Percentiles rank a stretch among this genome's conserved stretches.
phyloP scores from a whole-genome alignment of 2,113 vertebrate genomes.

The human region DNA sequence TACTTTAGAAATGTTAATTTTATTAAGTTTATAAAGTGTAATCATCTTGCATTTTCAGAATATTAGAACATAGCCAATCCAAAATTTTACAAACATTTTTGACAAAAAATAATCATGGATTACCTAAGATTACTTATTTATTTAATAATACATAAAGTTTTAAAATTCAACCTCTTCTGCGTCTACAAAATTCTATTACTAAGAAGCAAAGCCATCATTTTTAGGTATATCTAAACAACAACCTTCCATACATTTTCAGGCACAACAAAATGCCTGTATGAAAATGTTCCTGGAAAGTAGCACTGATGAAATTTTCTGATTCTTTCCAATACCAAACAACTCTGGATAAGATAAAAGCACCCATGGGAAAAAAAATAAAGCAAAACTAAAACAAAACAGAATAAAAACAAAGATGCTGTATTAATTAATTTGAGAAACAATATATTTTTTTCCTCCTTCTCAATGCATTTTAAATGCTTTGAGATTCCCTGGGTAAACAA shows the following conservation, averaged over 20 bases:
- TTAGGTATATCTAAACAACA: not conserved
- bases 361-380: not conserved
- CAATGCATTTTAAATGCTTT: not conserved
- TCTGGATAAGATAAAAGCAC: not conserved
- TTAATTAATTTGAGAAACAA: not conserved
- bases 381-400: not conserved
- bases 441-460: not conserved
- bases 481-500: not conserved
- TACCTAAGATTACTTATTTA: not conserved
- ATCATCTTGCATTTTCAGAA: not conserved
- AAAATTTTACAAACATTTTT: not conserved
- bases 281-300: not conserved
- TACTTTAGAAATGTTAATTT: not conserved
- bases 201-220: not conserved
- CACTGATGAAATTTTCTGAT: not conserved
- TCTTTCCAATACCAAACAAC: not conserved
- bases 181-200: not conserved
- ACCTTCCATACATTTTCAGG: not conserved
- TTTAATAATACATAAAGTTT: not conserved
- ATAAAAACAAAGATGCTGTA: not conserved
- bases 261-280: not conserved
- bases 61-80: not conserved
- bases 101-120: not conserved
- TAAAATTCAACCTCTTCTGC: not conserved
- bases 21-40: not conserved